phyloP scores from a whole-genome alignment of 2,797 vertebrate genomes.

The Enoplosus armatus region DNA sequence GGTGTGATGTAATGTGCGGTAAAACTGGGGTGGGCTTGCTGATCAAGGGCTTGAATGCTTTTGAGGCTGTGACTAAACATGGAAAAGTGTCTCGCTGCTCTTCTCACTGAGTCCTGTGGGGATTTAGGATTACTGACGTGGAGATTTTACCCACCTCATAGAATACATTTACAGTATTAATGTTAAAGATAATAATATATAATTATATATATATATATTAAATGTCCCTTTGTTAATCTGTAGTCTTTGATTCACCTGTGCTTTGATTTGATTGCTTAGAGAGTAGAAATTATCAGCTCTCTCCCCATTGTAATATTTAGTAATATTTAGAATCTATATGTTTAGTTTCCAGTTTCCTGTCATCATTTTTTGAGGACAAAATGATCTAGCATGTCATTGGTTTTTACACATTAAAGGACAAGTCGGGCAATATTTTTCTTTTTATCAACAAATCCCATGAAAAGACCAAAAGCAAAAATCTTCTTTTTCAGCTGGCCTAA shows the following conservation, averaged over 20 bases:
- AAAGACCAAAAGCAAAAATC: neutral
- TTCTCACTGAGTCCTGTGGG: conserved; percentile 7
- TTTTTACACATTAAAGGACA: neutral
- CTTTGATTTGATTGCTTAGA: conserved; percentile 9
- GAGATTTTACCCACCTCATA: conserved; percentile 9
- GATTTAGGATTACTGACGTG: conserved; percentile 14
- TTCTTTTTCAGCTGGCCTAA: neutral
- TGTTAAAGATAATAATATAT: too few species aligned
- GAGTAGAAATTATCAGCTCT: neutral
- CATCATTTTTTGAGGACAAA: neutral
- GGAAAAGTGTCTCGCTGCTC: conserved; percentile 21
- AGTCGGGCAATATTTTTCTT: neutral
- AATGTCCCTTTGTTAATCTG: neutral
- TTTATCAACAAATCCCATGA: neutral
- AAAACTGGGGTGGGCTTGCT: conserved; percentile 65
- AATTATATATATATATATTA: too few species aligned
- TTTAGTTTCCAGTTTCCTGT: neutral
- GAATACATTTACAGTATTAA: neutral
- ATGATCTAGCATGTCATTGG: neutral
- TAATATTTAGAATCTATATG: neutral
- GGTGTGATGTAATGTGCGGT: conserved; percentile 67
- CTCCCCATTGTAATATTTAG: neutral
- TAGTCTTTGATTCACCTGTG: neutral
- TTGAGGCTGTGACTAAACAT: conserved; percentile 45
- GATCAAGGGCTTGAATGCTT: conserved; percentile 50